Evolutionary conservation across 2,113 vertebrate genomes (phyloP), one percentile per base, ranked within the genome.

Genomic region (Asarcornis scutulata): DNA sequence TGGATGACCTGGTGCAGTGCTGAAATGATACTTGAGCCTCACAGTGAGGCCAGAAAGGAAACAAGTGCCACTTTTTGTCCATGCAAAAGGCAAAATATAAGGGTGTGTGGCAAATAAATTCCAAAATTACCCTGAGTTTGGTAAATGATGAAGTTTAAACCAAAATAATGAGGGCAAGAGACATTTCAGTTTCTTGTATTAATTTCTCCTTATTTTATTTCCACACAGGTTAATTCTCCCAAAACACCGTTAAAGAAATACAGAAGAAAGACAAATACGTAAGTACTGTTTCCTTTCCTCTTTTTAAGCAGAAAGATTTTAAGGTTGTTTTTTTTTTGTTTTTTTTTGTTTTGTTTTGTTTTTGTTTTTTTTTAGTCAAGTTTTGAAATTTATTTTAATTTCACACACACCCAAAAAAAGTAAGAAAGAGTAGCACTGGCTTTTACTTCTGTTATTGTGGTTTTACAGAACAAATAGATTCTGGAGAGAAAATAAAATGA

Each of bases 401-500:
- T 48, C 46, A 48, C 20, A 48, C 46, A 20, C 46, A 20, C 46
- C 20, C 44, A 17, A 21, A 48, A 48, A 69, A 82, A 40, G 7
- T 31, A 62, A 40, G 38, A 44, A 38, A 29, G 12, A 21, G 2
- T 6, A 87, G 20, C 20, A 5, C 50, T 40, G 11, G 18, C 9
- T 91, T 92, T 92, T 82, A 60, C 5, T 80, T 2, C 11, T 22
- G 67, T 83, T 76, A 23, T 8, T 72, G 25, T 63, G 18, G 25
- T 73, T 89, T 91, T 75, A 79, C 66, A 96, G 67, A 92, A 89
- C 46, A 96, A 96, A 94, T 48, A 94, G 56, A 94, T 11, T 17
- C 11, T 12, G 90, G 25, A 86, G 44, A 34, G 17, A 74, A 80
- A 72, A n/a, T 22, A 83, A 72, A 46, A 55, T 56, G 36, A 95